Conservation (phyloP, 30 jellyfish, hydroid and myxozoan genomes). For the Calvadosia cruxmelitensis region DNA sequence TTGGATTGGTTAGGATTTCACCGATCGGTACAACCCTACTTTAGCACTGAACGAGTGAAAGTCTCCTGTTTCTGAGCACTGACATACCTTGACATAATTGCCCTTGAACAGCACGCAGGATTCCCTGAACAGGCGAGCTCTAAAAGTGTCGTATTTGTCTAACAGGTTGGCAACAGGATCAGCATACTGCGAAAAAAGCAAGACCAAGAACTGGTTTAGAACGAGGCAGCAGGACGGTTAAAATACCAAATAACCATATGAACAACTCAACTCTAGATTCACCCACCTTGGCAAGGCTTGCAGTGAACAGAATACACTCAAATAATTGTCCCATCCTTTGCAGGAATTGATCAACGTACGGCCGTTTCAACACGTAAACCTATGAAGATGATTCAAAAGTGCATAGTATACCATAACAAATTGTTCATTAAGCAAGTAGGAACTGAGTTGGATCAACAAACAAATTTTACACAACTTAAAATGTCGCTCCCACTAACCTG, state of each 20-base stretch:
- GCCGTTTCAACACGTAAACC: slow-evolving; percentile 89
- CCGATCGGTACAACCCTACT: no score
- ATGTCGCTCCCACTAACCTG: slow-evolving; percentile 30
- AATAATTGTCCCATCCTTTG: slow-evolving; percentile 80
- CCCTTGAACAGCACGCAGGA: slow-evolving; percentile 90
- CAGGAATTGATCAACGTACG: slow-evolving; percentile 72
- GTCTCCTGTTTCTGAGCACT: no score
- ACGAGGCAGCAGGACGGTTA: background rate
- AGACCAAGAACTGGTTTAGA: background rate
- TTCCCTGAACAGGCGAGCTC: slow-evolving; percentile 84
- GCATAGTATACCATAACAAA: no score
- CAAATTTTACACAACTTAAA: no score
- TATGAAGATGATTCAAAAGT: slow-evolving; percentile 11
- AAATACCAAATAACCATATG: background rate
- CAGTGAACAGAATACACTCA: slow-evolving; percentile 88
- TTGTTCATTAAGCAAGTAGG: no score
- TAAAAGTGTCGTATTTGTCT: slow-evolving; percentile 56
- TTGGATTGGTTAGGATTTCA: no score
- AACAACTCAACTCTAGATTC: background rate
- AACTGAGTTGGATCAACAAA: no score
- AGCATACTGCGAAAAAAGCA: slow-evolving; percentile 53
- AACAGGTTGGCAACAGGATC: slow-evolving; percentile 93
- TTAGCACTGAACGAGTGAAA: no score
- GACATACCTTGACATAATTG: slow-evolving; percentile 91
- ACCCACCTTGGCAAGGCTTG: slow-evolving; percentile 92